A percentile compares a stretch with the other conserved stretches of the same genome.
Evolutionary conservation across 2,888 invertebrate genomes (phyloP).

Genomic region (Stenchaetothrips biformis): DNA sequence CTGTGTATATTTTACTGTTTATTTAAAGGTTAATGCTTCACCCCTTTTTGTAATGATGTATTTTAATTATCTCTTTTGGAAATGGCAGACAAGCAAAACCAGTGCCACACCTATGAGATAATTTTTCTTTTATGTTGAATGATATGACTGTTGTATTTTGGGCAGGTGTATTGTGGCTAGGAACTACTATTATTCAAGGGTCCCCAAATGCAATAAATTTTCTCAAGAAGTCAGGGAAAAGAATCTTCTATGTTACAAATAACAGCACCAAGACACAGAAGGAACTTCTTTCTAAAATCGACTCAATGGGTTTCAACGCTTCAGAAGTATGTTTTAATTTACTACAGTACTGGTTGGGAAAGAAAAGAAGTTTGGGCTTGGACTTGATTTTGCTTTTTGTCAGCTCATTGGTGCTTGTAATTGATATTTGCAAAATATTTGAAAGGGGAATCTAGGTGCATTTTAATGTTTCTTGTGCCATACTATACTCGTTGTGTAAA

Average conservation of each 20-base stretch:
- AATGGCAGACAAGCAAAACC: too few species aligned
- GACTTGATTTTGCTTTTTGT: conserved; percentile 6
- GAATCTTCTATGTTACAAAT: conserved; percentile 61
- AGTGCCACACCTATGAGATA: too few species aligned
- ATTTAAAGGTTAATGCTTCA: too few species aligned
- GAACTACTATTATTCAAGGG: conserved; percentile 48
- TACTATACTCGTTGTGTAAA: not conserved
- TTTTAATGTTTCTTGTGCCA: not conserved
- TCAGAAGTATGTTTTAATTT: conserved; percentile 41
- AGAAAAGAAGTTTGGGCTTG: conserved; percentile 42
- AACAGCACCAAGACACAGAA: conserved; percentile 60
- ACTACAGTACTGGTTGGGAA: conserved; percentile 36
- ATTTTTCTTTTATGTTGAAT: conserved; percentile 1
- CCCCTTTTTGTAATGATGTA: not conserved
- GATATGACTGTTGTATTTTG: conserved; percentile 25
- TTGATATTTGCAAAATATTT: not conserved
- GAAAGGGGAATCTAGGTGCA: not conserved
- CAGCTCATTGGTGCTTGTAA: not conserved
- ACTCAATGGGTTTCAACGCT: conserved; percentile 52
- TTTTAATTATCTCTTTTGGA: not conserved
- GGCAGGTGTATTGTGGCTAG: conserved; percentile 55
- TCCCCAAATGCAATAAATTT: conserved; percentile 50
- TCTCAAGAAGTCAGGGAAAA: conserved; percentile 54
- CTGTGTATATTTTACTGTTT: too few species aligned
- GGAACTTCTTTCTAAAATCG: conserved; percentile 56